Base-by-base conservation (phyloP, 2,888 invertebrate genomes). In the Rosalia funebris region DNA sequence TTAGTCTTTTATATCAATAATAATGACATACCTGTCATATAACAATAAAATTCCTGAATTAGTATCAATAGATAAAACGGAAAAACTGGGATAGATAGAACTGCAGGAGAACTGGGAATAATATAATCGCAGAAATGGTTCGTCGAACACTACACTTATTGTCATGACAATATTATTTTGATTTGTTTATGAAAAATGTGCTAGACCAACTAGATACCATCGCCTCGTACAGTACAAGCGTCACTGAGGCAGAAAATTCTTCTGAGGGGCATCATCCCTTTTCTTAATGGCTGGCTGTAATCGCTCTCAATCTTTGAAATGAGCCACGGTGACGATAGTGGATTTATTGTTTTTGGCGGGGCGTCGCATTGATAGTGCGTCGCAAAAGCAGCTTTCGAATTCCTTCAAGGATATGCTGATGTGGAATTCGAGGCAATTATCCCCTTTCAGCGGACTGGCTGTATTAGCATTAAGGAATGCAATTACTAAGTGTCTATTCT, bases 381-480 rank as follows among this genome's bases (percentile, higher is more conserved):
- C 17, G 32, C 42, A 42, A 41, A 53, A 32, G 42, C 42, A 31
- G 53, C 41, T 42, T 50, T 53, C 53, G 53, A 42, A 53, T 74
- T 73, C 74, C 73, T 74, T 71, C 59, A 71, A 73, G 74, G 74
- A 74, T 73, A 71, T 73, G 72, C 71, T 72, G 74, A 72, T 74
- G 73, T 69, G 77, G 77, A 77, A 77, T 77, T 76, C 71, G 65
- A 72, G 76, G 76, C 76, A 77, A 77, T 77, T 77, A 77, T 75
- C 73, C 74, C 69, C 70, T 65, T 70, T 71, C 72, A 72, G 66
- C 71, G 74, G 74, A 74, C 75, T 73, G 69, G 75, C 75, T 76
- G 76, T 77, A 78, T 78, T 77, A 77, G 75, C 77, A 75, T 74
- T 73, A 73, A 77, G 78, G 78, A 78, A 78, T 78, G 78, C 75